Evolutionary conservation across 2,888 invertebrate species (phyloP), one percentile per base, ranked within the genome.

Genomic region (Agrochola lychnidis): DNA sequence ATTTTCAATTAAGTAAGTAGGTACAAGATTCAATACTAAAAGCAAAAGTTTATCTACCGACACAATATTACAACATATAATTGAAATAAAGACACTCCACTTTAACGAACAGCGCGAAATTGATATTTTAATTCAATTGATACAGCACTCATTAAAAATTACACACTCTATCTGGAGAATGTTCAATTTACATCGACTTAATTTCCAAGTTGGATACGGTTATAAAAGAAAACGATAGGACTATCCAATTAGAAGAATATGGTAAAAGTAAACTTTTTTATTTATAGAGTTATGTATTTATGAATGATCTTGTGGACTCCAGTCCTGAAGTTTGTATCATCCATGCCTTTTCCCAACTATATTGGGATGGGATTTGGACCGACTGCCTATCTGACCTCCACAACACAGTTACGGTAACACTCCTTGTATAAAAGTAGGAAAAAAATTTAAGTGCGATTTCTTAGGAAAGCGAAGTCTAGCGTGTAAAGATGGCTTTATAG

Each of bases 81-180:
- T 62, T 72, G 19, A n/a, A 71, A 64, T 64, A 76, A 73, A 62
- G 66, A 70, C 68, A 59, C 69, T 36, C 51, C 25, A 70, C 25
- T 73, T 70, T 1, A 56, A 6, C 4, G 36, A 25, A 51, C 36
- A 64, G 45, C 74, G 74, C 62, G 25, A 79, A 84, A 84, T 79
- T 73, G 73, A 73, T 78, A 76, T 73, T 70, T 61, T 66, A 79
- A 79, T 72, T 79, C 63, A 80, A 78, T 80, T 76, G 70, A 59
- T 82, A 62, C 40, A 64, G 22, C 62, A 14, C 63, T 76, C 66
- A 82, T 85, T 73, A 78, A 73, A 78, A 76, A 82, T 85, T 85
- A 76, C 79, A 82, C 83, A 73, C 62, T 61, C 57, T 10, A 25
- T 73, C 59, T 5, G n/a, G 56, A 73, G 66, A 70, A 45, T 81